These are phyloP conservation scores for Lemur catta DNA, from an alignment of 2,797 vertebrate genomes.

Conservation along the genomic window DNA sequence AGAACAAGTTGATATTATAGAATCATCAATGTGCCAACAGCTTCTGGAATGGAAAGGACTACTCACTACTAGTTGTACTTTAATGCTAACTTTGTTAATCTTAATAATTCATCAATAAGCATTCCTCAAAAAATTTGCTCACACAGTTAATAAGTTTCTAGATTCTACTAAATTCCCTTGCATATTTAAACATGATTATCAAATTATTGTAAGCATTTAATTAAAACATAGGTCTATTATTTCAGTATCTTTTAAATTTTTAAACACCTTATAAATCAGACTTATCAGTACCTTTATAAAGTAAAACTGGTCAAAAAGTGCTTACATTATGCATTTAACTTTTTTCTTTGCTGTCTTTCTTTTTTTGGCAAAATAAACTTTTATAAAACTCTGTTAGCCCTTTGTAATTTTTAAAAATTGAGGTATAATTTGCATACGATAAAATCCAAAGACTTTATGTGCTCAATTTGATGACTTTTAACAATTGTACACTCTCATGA, in stretches of 20 bases:
- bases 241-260: neutral
- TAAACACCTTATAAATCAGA: neutral
- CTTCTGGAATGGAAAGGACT: neutral
- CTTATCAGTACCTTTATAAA: neutral
- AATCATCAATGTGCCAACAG: neutral
- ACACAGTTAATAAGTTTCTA: neutral
- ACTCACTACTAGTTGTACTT: neutral
- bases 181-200: neutral
- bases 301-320: neutral
- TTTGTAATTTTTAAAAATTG: neutral
- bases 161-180: neutral
- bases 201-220: slow-evolving; percentile 31
- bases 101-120: neutral
- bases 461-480: neutral
- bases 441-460: neutral
- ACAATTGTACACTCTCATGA: neutral
- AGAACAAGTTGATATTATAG: neutral
- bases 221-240: neutral
- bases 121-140: neutral
- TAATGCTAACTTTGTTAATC: neutral
- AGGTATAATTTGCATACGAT: neutral
- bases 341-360: neutral
- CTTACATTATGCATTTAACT: neutral
- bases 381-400: neutral
- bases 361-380: neutral